These are phyloP conservation scores for Tolmerus cingulatus DNA, from an alignment of 2,888 invertebrate species.

Conservation along the genomic window DNA sequence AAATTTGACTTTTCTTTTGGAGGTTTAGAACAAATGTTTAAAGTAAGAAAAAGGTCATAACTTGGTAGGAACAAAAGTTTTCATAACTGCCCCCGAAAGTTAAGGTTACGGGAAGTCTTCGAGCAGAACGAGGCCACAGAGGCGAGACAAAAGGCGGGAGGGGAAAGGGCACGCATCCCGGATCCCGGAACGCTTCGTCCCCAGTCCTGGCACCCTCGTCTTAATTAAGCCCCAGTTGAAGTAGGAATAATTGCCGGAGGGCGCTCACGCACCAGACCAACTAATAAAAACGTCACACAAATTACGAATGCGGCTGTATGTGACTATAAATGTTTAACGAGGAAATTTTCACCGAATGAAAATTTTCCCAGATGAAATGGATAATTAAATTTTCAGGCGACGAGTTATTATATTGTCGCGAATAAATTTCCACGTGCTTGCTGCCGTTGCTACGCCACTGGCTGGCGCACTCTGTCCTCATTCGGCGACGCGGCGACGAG, in stretches of 20 bases:
- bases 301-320: constrained; percentile 36
- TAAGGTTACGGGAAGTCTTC: background rate
- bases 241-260: constrained; percentile 29
- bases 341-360: constrained; percentile 39
- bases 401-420: constrained; percentile 42
- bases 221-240: constrained; percentile 36
- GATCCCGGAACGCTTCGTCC: background rate
- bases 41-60: background rate
- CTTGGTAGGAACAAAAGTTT: background rate
- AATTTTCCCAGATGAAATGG: constrained; percentile 42
- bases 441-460: background rate
- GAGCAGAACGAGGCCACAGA: background rate
- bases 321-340: constrained; percentile 42
- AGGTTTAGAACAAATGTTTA: background rate
- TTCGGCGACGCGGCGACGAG: background rate
- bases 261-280: constrained; percentile 18
- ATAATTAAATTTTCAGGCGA: constrained; percentile 40
- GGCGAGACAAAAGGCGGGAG: background rate
- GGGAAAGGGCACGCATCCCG: background rate
- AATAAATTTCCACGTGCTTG: constrained; percentile 40
- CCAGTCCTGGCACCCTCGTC: background rate
- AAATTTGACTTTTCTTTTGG: no score
- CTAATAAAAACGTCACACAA: constrained; percentile 39
- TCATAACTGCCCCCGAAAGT: background rate
- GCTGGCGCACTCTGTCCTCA: background rate